A percentile compares a stretch with the other conserved stretches of the same genome.
Evolutionary conservation across 2,888 invertebrate genomes (phyloP).

Genomic region (Germaria angustata): DNA sequence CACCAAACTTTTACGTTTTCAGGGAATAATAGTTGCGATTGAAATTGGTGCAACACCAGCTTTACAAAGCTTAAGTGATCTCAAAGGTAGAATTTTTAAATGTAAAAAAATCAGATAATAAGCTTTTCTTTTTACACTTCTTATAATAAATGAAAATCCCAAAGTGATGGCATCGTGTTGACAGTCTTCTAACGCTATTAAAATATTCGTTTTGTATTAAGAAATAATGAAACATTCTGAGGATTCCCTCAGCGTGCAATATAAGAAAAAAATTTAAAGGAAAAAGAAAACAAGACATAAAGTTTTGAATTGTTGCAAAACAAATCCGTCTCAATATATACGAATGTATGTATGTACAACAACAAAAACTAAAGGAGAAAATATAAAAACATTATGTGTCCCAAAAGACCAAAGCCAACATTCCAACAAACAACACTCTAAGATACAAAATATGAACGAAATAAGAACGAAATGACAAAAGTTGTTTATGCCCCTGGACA

Average conservation of each 20-base stretch:
- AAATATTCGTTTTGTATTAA: neutral
- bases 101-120: neutral
- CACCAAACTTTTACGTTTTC: constrained; percentile 36
- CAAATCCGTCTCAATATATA: constrained; percentile 31
- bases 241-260: neutral
- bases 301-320: constrained; percentile 47
- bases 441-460: constrained; percentile 11
- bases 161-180: neutral
- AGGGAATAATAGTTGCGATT: constrained; percentile 39
- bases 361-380: neutral
- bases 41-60: constrained; percentile 33
- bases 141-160: too few relatives aligned
- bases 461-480: constrained; percentile 19
- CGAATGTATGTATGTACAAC: neutral
- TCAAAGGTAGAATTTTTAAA: neutral
- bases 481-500: neutral
- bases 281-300: constrained; percentile 10
- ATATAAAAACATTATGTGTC: constrained; percentile 29
- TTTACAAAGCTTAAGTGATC: constrained; percentile 14
- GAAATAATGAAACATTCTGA: neutral
- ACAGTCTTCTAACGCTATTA: too few relatives aligned
- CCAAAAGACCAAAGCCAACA: constrained; percentile 34
- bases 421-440: neutral
- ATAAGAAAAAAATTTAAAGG: neutral
- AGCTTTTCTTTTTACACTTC: too few relatives aligned